Conservation (phyloP, 2,113 vertebrate genomes). For the Bungarus multicinctus region DNA sequence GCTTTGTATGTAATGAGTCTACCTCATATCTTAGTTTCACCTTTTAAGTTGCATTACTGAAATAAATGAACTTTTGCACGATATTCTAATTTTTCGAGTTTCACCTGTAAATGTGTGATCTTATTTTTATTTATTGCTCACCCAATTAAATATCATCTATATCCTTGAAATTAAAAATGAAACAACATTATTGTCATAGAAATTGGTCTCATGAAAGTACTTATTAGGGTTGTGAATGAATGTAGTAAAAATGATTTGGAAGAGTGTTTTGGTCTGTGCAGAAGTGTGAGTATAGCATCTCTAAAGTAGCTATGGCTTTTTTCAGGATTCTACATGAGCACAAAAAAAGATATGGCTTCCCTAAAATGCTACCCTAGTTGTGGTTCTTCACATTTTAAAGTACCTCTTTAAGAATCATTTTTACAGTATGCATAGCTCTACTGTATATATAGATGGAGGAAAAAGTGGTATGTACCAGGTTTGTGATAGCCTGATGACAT, state of each 20-base stretch:
- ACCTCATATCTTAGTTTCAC: too few relatives aligned
- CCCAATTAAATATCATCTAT: not conserved
- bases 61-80: too few relatives aligned
- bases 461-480: not conserved
- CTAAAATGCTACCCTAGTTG: not conserved
- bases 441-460: not conserved
- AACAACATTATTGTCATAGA: not conserved
- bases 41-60: too few relatives aligned
- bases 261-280: not conserved
- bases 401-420: not conserved
- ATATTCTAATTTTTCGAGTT: too few relatives aligned
- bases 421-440: not conserved
- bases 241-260: not conserved
- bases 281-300: not conserved
- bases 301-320: not conserved
- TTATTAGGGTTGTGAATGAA: not conserved
- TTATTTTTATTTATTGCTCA: not conserved
- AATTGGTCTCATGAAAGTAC: not conserved
- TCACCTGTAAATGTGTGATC: accelerated
- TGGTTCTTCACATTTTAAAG: not conserved
- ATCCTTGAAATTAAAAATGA: not conserved
- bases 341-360: not conserved
- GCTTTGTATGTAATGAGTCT: too few relatives aligned
- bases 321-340: not conserved
- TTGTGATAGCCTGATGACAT: not conserved